Conservation (phyloP, 1,140 invertebrate genomes). For the Lanistes nyassanus region DNA sequence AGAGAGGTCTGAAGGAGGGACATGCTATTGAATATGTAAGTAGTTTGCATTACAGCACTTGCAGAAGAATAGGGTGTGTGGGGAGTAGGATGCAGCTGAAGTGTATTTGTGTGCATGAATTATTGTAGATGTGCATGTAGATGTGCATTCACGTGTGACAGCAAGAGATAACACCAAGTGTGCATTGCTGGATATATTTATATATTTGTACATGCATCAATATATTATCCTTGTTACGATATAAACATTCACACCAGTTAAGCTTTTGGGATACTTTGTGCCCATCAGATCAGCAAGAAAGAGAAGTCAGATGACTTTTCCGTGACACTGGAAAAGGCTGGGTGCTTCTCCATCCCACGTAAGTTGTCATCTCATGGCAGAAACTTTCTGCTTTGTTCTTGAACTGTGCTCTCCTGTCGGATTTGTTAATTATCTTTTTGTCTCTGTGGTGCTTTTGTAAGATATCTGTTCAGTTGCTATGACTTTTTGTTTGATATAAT, state of each 20-base stretch:
- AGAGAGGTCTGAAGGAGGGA: conserved; percentile 69
- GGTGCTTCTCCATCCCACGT: conserved; percentile 57
- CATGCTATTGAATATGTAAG: conserved; percentile 71
- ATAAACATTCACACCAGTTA: neutral
- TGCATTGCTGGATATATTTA: neutral
- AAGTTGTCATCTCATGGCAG: conserved; percentile 25
- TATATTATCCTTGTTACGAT: neutral
- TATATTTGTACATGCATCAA: neutral
- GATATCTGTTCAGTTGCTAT: neutral
- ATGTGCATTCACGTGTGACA: neutral
- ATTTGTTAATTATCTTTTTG: neutral
- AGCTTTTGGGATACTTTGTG: neutral
- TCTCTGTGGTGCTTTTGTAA: neutral
- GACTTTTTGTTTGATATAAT: no score
- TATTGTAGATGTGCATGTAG: neutral
- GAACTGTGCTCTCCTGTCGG: neutral
- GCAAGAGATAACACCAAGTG: neutral
- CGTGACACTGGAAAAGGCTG: conserved; percentile 47
- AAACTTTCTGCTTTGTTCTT: neutral
- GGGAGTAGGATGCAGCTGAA: neutral
- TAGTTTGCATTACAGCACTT: neutral
- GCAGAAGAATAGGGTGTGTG: no score
- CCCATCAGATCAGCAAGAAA: conserved; percentile 30
- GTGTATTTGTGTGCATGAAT: neutral
- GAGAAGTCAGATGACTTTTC: conserved; percentile 45